A percentile compares a stretch with the other conserved stretches of the same genome.
phyloP scores from a whole-genome alignment of 2,888 invertebrate genomes.

The Deilephila porcellus region DNA sequence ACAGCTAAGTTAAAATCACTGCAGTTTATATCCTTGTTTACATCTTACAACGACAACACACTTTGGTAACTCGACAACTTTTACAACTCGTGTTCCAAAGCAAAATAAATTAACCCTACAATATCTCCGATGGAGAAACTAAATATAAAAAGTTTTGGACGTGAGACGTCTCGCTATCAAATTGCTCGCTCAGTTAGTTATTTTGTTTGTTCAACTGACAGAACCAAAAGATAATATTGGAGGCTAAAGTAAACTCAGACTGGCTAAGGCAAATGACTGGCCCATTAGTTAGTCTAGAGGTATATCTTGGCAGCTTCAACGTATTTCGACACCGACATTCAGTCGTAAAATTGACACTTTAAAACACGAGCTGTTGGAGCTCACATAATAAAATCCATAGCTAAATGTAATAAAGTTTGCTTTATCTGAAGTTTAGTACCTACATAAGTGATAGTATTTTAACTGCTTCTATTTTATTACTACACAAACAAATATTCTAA shows the following conservation, averaged over 20 bases:
- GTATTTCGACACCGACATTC: slow-evolving; percentile 11
- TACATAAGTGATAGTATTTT: neutral
- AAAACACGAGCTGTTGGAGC: neutral
- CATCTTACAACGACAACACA: neutral
- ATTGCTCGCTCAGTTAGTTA: slow-evolving; percentile 4
- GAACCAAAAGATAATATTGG: neutral
- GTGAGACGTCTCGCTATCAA: neutral
- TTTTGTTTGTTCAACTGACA: slow-evolving; percentile 10
- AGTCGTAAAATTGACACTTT: slow-evolving; percentile 4
- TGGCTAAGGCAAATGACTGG: slow-evolving; percentile 4
- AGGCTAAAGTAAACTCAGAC: neutral
- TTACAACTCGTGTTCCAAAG: neutral
- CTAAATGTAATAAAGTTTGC: neutral
- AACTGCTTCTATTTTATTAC: too few species aligned
- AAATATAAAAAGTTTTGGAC: slow-evolving; percentile 5
- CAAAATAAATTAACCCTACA: neutral
- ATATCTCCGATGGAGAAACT: neutral
- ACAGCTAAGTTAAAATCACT: neutral
- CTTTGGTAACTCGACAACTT: neutral
- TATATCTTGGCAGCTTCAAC: neutral
- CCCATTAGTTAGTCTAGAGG: slow-evolving; percentile 11
- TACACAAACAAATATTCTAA: too few species aligned
- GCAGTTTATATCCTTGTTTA: slow-evolving; percentile 3
- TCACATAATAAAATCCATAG: neutral
- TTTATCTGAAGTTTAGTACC: neutral